Conservation (phyloP, 35 echinoderm and acorn worm genomes). For the Eucidaris tribuloides region DNA sequence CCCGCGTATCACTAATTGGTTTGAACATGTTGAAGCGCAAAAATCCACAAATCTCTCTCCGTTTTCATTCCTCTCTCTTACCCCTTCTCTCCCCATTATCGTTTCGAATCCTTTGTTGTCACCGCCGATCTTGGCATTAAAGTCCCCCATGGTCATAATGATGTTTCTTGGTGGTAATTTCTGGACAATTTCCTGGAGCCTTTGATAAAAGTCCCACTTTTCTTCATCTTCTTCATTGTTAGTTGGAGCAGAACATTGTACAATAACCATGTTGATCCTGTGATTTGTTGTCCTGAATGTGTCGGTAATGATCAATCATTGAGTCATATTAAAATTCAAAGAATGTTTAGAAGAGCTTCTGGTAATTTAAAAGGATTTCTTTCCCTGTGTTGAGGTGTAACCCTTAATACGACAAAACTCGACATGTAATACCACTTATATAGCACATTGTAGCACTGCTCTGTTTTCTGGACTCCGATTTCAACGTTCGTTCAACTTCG, state of each 20-base stretch:
- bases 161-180: background rate
- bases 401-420: too few relatives aligned
- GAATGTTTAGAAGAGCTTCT: too few relatives aligned
- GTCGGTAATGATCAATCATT: conserved; percentile 27
- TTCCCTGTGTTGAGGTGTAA: too few relatives aligned
- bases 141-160: conserved; percentile 12
- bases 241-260: conserved; percentile 3
- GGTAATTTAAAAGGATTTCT: too few relatives aligned
- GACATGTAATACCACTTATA: too few relatives aligned
- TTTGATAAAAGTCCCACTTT: conserved; percentile 6
- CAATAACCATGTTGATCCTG: conserved; percentile 13
- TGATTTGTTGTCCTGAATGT: background rate
- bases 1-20: conserved; percentile 2
- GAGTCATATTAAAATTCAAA: too few relatives aligned
- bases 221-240: background rate
- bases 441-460: too few relatives aligned
- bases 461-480: too few relatives aligned
- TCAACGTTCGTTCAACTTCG: too few relatives aligned
- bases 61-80: conserved; percentile 3
- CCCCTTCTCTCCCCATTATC: conserved; percentile 18
- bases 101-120: conserved; percentile 6
- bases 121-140: conserved; percentile 18
- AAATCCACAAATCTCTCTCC: conserved; percentile 13
- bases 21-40: background rate
- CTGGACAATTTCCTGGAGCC: background rate